Evolutionary conservation across 2,888 invertebrate genomes (phyloP).

Genomic region (Deilephila elpenor): DNA sequence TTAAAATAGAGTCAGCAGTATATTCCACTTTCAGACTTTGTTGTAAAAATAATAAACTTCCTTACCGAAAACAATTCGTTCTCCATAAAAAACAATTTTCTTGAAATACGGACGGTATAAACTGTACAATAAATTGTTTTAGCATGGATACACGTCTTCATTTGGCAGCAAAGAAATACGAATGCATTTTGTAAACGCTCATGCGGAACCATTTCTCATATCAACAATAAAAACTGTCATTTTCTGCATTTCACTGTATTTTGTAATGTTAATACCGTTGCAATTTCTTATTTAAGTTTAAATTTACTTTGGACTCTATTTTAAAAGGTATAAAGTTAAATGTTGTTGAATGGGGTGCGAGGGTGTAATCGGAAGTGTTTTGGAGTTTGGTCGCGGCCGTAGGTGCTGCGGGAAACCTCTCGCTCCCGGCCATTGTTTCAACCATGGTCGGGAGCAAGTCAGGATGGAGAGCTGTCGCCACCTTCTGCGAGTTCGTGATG

Average conservation of each 20-base stretch:
- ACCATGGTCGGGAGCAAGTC: too few relatives aligned
- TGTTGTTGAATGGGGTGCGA: neutral
- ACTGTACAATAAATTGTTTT: constrained; percentile 9
- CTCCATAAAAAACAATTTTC: constrained; percentile 5
- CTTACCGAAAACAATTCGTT: neutral
- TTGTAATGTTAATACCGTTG: neutral
- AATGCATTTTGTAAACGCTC: constrained; percentile 18
- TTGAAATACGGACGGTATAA: neutral
- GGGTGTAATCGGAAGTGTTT: constrained; percentile 21
- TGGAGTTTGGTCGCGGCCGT: constrained; percentile 10
- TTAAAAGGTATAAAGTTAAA: constrained; percentile 5
- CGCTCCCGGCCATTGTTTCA: too few relatives aligned
- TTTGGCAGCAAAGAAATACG: constrained; percentile 16
- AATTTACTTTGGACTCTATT: constrained; percentile 1
- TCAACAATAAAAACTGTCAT: constrained; percentile 28
- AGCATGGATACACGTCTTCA: constrained; percentile 13
- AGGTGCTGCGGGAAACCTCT: too few relatives aligned
- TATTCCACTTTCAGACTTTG: too few relatives aligned
- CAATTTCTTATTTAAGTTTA: neutral
- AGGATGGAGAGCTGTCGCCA: too few relatives aligned
- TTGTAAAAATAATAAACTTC: neutral
- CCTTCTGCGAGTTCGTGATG: too few relatives aligned
- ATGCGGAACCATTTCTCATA: constrained; percentile 22
- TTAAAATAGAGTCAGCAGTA: too few relatives aligned
- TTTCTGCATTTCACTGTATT: constrained; percentile 20